A percentile compares a stretch with the other conserved stretches of the same genome.
Conservation (phyloP, 2,888 invertebrate species). For the Frankliniella fusca region DNA sequence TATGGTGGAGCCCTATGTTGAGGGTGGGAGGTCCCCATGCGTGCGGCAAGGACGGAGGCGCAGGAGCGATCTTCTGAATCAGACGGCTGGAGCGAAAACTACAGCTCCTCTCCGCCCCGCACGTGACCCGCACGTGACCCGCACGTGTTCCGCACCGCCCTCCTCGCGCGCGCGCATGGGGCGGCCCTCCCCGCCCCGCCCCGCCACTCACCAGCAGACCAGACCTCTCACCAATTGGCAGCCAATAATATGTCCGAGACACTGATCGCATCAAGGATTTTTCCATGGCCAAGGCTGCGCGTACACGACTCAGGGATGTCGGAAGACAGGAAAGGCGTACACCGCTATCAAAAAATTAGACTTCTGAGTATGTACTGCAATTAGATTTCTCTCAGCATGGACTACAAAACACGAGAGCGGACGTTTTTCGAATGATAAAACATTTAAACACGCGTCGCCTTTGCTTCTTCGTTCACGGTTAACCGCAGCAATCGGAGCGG, state of each 20-base stretch:
- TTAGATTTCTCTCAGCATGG: not conserved
- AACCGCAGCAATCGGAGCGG: not conserved
- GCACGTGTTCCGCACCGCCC: not conserved
- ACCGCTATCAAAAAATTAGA: not conserved
- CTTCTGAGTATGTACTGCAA: not conserved
- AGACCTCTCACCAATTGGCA: not conserved
- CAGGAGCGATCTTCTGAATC: too few relatives aligned
- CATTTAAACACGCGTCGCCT: not conserved
- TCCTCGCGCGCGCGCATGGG: not conserved
- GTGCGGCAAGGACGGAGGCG: too few relatives aligned
- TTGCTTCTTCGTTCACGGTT: not conserved
- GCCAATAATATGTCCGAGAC: not conserved
- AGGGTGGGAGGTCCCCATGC: too few relatives aligned
- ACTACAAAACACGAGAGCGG: not conserved
- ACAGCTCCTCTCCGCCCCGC: not conserved
- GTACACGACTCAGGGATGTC: not conserved
- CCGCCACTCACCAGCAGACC: not conserved
- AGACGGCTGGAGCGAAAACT: not conserved
- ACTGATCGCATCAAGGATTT: not conserved
- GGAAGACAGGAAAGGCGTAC: not conserved
- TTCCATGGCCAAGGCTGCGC: not conserved
- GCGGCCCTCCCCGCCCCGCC: not conserved
- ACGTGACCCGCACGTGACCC: not conserved
- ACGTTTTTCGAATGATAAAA: not conserved
- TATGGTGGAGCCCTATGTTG: too few relatives aligned